These are phyloP conservation scores for Sclerodermus sp. DNA, from an alignment of 2,888 invertebrate species.

Conservation along the genomic window DNA sequence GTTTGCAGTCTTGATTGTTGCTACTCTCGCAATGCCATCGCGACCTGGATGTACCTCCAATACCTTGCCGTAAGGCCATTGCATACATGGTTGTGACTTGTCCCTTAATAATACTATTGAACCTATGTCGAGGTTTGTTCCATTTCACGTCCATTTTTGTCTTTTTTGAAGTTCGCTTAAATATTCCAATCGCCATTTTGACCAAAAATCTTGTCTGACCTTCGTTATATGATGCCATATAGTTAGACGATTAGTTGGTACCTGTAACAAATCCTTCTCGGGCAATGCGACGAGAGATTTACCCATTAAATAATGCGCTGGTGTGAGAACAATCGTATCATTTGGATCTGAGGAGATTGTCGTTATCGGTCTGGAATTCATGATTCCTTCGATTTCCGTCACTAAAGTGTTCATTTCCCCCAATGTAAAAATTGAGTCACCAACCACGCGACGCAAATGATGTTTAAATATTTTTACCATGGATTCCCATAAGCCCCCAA, in stretches of 20 bases:
- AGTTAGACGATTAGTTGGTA: constrained; percentile 11
- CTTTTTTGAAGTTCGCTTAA: constrained; percentile 11
- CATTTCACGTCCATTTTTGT: no score
- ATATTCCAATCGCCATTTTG: constrained; percentile 15
- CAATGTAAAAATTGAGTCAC: constrained; percentile 21
- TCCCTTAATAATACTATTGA: no score
- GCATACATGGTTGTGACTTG: no score
- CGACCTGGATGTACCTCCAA: no score
- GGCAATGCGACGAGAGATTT: no score
- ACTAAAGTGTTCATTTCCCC: constrained; percentile 18
- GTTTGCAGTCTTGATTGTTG: no score
- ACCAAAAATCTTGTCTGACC: constrained; percentile 3
- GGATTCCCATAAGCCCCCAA: constrained; percentile 40
- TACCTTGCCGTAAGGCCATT: no score
- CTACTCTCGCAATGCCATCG: no score
- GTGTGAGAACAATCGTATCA: constrained; percentile 19
- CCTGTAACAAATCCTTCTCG: constrained; percentile 11
- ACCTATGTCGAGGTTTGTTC: no score
- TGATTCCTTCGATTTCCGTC: constrained; percentile 20
- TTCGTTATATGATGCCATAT: constrained; percentile 1
- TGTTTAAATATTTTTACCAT: constrained; percentile 37
- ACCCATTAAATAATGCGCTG: constrained; percentile 30
- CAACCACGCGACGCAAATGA: constrained; percentile 28
- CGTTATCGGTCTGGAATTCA: constrained; percentile 24
- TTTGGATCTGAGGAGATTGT: constrained; percentile 23